Conservation (phyloP, 64 coral and sea anemone species). For the Stichodactyla helianthus region DNA sequence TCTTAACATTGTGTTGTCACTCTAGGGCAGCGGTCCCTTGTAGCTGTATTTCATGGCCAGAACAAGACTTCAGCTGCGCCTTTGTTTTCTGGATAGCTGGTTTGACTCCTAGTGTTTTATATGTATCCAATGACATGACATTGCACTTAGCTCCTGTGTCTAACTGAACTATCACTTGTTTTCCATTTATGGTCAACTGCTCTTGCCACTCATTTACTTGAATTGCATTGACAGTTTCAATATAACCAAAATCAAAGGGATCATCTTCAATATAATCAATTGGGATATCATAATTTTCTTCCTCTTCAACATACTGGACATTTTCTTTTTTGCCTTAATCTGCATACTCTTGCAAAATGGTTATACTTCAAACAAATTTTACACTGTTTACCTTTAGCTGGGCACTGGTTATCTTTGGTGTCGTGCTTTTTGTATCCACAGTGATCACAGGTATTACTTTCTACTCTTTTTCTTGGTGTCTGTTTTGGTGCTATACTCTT, state of each 20-base stretch:
- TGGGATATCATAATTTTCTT: neutral
- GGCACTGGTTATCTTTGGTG: slow-evolving; percentile 27
- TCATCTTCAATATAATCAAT: too few relatives aligned
- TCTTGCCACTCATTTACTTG: neutral
- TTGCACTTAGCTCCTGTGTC: neutral
- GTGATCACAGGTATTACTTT: neutral
- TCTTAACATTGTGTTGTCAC: neutral
- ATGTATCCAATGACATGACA: neutral
- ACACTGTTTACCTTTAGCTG: neutral
- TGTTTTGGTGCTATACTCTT: neutral
- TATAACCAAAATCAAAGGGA: slow-evolving; percentile 6
- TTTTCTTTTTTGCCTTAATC: too few relatives aligned
- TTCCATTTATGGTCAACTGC: neutral
- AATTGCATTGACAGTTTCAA: neutral
- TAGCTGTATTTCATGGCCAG: too few relatives aligned
- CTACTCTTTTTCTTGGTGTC: neutral
- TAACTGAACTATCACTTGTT: too few relatives aligned
- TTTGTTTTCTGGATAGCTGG: too few relatives aligned
- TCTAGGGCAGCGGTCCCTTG: neutral
- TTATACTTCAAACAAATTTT: slow-evolving; percentile 29
- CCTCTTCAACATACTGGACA: neutral
- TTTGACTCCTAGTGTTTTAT: neutral
- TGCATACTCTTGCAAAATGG: slow-evolving; percentile 23
- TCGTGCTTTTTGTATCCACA: slow-evolving; percentile 9
- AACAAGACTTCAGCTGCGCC: too few relatives aligned